Percentiles rank a stretch among this genome's conserved stretches.
Evolutionary conservation across 2,797 vertebrate species (phyloP).

Genomic region (Buceros bicornis): DNA sequence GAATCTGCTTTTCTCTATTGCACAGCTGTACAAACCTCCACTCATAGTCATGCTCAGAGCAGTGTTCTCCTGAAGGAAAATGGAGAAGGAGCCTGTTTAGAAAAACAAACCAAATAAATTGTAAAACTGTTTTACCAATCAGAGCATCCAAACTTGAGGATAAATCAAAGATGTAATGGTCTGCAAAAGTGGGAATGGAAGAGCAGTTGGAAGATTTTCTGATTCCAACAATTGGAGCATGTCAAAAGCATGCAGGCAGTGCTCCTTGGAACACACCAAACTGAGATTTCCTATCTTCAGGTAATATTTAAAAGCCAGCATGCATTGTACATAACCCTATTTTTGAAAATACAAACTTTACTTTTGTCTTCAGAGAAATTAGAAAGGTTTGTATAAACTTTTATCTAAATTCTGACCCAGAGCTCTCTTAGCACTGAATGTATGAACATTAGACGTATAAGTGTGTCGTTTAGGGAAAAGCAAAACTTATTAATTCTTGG

Average conservation of each 20-base stretch:
- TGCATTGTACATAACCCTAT: too few species aligned
- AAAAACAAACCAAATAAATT: background rate
- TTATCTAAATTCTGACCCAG: too few species aligned
- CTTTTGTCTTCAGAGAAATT: too few species aligned
- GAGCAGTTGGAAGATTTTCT: background rate
- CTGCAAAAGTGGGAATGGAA: background rate
- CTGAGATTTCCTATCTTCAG: background rate
- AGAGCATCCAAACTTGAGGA: background rate
- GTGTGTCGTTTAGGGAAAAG: too few species aligned
- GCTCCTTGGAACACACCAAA: background rate
- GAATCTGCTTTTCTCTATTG: background rate
- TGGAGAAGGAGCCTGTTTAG: background rate
- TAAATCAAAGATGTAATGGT: background rate
- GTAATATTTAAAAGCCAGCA: background rate
- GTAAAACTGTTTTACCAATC: background rate
- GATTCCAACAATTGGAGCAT: background rate
- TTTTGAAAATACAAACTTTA: too few species aligned
- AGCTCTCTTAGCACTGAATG: too few species aligned
- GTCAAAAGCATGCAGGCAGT: background rate
- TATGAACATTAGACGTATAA: too few species aligned
- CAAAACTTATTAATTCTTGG: too few species aligned
- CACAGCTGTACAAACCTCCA: background rate
- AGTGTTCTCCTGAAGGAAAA: background rate
- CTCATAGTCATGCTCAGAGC: background rate
- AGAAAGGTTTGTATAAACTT: too few species aligned